These are phyloP conservation scores for Napeogenes inachia DNA, from an alignment of 2,888 invertebrate genomes.

Conservation along the genomic window DNA sequence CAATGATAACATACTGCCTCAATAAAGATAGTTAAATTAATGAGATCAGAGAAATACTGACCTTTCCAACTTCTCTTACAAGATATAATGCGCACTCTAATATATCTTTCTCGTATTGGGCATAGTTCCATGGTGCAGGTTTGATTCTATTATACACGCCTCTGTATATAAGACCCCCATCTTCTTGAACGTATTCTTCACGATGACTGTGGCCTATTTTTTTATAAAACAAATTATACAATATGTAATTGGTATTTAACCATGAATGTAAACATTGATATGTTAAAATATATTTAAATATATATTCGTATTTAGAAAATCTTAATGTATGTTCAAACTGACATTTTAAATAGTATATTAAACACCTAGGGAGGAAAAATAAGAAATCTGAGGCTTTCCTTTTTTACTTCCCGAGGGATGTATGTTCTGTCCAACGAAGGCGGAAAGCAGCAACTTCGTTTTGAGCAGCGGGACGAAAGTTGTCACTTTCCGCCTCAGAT, in stretches of 20 bases:
- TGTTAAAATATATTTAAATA: too few species aligned
- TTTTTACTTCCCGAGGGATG: too few species aligned
- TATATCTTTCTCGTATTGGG: constrained; percentile 90
- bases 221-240: neutral
- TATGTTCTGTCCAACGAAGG: too few species aligned
- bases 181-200: constrained; percentile 90
- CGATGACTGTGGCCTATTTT: constrained; percentile 80
- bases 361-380: too few species aligned
- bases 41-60: constrained; percentile 39
- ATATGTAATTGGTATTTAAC: neutral
- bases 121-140: constrained; percentile 93
- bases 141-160: constrained; percentile 90
- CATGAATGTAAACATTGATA: too few species aligned
- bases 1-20: constrained; percentile 8
- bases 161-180: constrained; percentile 93
- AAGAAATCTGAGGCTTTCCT: too few species aligned
- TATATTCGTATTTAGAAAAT: too few species aligned
- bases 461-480: too few species aligned
- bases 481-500: too few species aligned
- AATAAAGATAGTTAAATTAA: neutral
- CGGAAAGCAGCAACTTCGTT: too few species aligned
- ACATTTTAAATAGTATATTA: too few species aligned
- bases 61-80: constrained; percentile 83
- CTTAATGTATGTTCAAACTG: too few species aligned
- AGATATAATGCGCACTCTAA: constrained; percentile 88